Conservation (phyloP, 1,140 invertebrate genomes). For the Zaprionus vittiger region DNA sequence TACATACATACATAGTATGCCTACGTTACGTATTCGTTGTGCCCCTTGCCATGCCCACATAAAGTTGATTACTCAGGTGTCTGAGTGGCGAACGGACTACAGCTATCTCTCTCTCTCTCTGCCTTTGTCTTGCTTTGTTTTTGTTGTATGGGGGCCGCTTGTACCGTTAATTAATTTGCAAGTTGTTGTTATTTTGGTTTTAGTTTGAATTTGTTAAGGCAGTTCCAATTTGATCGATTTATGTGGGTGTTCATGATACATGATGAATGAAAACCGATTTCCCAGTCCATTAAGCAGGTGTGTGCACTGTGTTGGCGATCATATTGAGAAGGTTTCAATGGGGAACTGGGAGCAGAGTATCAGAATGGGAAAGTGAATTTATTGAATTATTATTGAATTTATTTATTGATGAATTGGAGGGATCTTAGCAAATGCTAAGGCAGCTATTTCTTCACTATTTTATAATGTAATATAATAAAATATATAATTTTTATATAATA, state of each 20-base stretch:
- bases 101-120: neutral
- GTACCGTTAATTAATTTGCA: slow-evolving; percentile 83
- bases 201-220: slow-evolving; percentile 37
- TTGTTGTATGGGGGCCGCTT: slow-evolving; percentile 41
- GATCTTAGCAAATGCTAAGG: no score
- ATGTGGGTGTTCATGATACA: neutral
- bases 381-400: no score
- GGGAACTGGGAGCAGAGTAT: neutral
- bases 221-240: slow-evolving; percentile 5
- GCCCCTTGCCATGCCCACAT: slow-evolving; percentile 71
- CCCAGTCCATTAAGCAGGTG: neutral
- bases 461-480: no score
- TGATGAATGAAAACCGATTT: slow-evolving; percentile 1
- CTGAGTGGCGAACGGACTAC: slow-evolving; percentile 49
- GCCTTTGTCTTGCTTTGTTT: neutral
- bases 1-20: neutral
- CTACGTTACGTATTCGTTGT: slow-evolving; percentile 17
- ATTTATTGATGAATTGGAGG: no score
- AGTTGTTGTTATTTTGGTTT: slow-evolving; percentile 32
- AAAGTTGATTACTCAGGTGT: slow-evolving; percentile 78
- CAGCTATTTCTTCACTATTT: no score
- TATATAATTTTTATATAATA: no score
- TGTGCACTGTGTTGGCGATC: neutral
- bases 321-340: neutral
- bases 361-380: neutral